These are phyloP conservation scores for Sminthopsis crassicaudata DNA, from an alignment of 2,113 vertebrate species.

Conservation along the genomic window DNA sequence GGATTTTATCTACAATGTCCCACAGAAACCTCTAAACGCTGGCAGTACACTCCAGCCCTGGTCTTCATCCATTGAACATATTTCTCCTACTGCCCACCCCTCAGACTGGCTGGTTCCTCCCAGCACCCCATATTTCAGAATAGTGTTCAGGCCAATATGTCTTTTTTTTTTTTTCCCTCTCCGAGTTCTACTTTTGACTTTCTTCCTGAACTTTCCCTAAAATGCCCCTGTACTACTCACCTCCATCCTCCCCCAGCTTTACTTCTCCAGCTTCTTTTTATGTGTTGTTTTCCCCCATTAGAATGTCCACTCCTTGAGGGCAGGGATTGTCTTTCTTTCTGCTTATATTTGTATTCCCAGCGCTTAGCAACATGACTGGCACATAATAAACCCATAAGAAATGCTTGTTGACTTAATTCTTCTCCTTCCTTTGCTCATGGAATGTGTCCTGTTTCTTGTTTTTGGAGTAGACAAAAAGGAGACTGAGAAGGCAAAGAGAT, in stretches of 20 bases:
- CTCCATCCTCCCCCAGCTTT: not conserved
- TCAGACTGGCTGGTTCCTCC: not conserved
- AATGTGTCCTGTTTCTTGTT: slow-evolving; percentile 38
- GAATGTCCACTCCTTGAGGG: not conserved
- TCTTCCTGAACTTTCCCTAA: not conserved
- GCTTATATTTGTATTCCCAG: not conserved
- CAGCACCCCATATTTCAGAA: not conserved
- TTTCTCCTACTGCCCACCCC: not conserved
- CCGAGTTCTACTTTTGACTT: not conserved
- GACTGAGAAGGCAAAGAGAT: slow-evolving; percentile 12
- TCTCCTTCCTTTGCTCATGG: slow-evolving; percentile 47
- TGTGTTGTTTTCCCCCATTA: not conserved
- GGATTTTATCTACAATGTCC: not conserved
- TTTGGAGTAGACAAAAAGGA: slow-evolving; percentile 52
- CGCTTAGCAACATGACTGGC: not conserved
- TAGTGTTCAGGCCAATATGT: not conserved
- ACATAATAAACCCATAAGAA: not conserved
- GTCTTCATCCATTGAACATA: not conserved
- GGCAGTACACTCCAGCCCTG: not conserved
- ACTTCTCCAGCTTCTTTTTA: not conserved
- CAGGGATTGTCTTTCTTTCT: not conserved
- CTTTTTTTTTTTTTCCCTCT: not conserved
- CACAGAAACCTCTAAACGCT: not conserved
- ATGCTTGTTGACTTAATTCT: not conserved
- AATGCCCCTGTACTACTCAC: not conserved